Base-by-base conservation (phyloP, 2,797 vertebrate species). In the Rhincodon typus region DNA sequence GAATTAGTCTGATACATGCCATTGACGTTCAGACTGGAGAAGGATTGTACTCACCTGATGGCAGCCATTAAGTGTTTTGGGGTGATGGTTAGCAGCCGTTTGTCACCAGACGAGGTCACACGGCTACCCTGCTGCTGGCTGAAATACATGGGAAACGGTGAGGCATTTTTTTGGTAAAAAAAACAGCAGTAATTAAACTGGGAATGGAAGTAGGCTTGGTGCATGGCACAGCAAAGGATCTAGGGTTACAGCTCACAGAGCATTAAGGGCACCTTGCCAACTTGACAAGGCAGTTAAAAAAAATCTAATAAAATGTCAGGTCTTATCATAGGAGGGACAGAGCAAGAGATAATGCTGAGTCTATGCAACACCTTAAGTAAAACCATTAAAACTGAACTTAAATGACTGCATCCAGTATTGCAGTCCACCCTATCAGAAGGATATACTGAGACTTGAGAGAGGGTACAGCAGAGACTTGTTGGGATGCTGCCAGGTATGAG, bases 121-220 rank as follows among this genome's bases (percentile, higher is more conserved):
- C 94, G 94, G 94, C 94, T 94, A 74, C 94, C 94, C 69, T 94
- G 94, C 94, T 94, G 94, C 94, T 94, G 94, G 94, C 94, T 94
- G 94, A 94, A 94, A 94, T 74, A 94, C 94, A 94, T 74, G 94
- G 94, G 70, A 94, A 94, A 93, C n/a, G 34, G 90, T 67, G 62
- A 93, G 66, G 90, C 90, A 93, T 93, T 93, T 67, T 50, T 91
- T 93, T 62, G 62, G 38, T 38, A 93, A 66, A 62, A 90, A 66
- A 93, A 93, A 93, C 90, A 93, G 57, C 62, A 93, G 90, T 93
- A 93, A 93, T 93, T 93, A 93, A 38, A 93, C 90, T 67, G 34
- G 34, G 90, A 25, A 38, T 38, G 90, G 90, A 93, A 67, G 57
- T 93, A 67, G 87, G 57, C 62, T 67, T 4, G 62, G n/a, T 93